These are phyloP conservation scores for Zaprionus ornatus DNA, from an alignment of 1,140 invertebrate species.

Conservation along the genomic window DNA sequence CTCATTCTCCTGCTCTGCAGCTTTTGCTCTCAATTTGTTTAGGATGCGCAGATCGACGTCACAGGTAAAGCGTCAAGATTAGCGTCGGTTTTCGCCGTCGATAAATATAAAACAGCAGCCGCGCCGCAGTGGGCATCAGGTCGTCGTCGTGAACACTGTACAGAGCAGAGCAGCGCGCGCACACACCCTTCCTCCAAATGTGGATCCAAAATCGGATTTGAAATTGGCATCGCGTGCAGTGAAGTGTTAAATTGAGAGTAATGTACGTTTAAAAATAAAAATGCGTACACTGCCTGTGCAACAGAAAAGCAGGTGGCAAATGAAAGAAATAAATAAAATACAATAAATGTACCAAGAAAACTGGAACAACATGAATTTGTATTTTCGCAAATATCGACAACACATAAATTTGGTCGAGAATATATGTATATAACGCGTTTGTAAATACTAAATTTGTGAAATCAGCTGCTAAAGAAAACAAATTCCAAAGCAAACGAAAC, in stretches of 20 bases:
- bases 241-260: constrained; percentile 49
- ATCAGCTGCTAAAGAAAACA: constrained; percentile 50
- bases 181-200: constrained; percentile 13
- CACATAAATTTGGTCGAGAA: neutral
- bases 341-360: constrained; percentile 6
- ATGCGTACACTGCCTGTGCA: neutral
- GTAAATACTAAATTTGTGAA: constrained; percentile 3
- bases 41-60: constrained; percentile 27
- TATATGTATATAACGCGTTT: neutral
- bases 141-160: constrained; percentile 34
- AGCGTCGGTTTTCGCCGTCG: constrained; percentile 31
- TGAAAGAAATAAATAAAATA: neutral
- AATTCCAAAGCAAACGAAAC: constrained; percentile 29
- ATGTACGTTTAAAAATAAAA: constrained; percentile 61
- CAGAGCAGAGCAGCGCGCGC: constrained; percentile 28
- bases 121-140: constrained; percentile 34
- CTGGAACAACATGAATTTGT: constrained; percentile 29
- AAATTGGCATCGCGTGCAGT: constrained; percentile 25
- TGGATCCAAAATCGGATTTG: constrained; percentile 15
- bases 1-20: neutral
- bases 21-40: neutral
- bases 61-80: constrained; percentile 51
- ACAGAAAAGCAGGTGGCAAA: constrained; percentile 33
- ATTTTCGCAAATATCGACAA: constrained; percentile 32
- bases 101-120: constrained; percentile 26